These are phyloP conservation scores for Bombus sibiricus DNA, from an alignment of 1,140 invertebrate species.

Conservation along the genomic window DNA sequence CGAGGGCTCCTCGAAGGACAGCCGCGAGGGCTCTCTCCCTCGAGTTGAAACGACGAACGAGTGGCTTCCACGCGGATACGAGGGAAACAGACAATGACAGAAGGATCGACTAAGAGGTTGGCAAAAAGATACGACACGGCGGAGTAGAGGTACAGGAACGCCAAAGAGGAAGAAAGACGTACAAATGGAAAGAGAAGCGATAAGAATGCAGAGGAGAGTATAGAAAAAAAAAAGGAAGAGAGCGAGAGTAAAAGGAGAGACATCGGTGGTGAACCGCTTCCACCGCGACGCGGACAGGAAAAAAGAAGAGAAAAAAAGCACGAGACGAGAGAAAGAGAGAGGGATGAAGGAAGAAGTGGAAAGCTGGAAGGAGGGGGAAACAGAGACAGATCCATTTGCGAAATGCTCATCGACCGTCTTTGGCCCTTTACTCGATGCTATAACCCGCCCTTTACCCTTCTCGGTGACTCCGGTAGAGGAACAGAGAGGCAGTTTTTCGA, in stretches of 20 bases:
- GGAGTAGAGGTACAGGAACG: not conserved
- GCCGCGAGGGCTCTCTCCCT: constrained; percentile 31
- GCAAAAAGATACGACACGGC: constrained; percentile 3
- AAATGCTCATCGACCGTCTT: constrained; percentile 80
- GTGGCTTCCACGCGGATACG: constrained; percentile 6
- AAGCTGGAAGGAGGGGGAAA: constrained; percentile 33
- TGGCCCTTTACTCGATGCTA: constrained; percentile 56
- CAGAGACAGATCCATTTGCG: constrained; percentile 78
- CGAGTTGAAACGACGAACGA: constrained; percentile 10
- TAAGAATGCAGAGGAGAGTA: constrained; percentile 13
- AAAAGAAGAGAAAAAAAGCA: constrained; percentile 16
- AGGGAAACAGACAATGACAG: constrained; percentile 49
- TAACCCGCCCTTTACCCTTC: constrained; percentile 25
- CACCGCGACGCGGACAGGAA: constrained; percentile 43
- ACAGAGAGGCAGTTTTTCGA: constrained; percentile 69
- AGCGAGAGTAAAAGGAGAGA: constrained; percentile 16
- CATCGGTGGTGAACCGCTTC: constrained; percentile 63
- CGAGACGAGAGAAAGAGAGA: not conserved
- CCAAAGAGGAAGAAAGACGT: not conserved
- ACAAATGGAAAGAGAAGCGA: constrained; percentile 26
- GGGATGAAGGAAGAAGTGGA: constrained; percentile 15
- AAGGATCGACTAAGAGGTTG: constrained; percentile 43
- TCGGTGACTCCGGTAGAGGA: not conserved
- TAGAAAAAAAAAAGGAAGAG: not conserved
- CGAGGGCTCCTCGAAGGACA: constrained; percentile 65